Base-by-base conservation (phyloP, 1,140 invertebrate species). In the Habropoda laboriosa region DNA sequence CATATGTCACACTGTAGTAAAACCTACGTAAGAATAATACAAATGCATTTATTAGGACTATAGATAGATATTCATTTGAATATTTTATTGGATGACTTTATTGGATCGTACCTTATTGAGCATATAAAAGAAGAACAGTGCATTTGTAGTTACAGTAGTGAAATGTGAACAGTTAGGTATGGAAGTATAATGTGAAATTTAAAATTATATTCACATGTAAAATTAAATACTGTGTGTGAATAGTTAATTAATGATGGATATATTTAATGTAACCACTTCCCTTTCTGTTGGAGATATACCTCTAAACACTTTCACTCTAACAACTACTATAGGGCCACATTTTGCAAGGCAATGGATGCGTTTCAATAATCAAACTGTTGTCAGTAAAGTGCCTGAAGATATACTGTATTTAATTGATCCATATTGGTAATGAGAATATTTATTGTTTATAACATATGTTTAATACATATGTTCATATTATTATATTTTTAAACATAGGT, bases 361-460 rank as follows among this genome's bases (percentile, higher is more conserved):
- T 64, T 85, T 73, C 21, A 82, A 71, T 18, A 97, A 97, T 91
- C 90, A 95, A 61, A 96, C 96, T 42, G 95, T 96, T 57, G 95
- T 96, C 27, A 96, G 96, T 91, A 96, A 94, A 86, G 95, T 96
- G 27, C 94, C 94, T 21, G 92, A 94, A 47, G 96, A 96, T 27
- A 96, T 97, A 94, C 89, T 96, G 53, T 94, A 96, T 85, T 91
- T 96, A 89, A 93, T 97, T 49, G 96, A 96, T 90, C 90, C 94
- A 16, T 94, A 96, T 86, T 97, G 96, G 96, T 95, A 71, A 85
- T 42, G 49, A 40, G 3, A 55, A 13, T 10, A 66, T 13, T 75
- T 42, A 12, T 51, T 51, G 27, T 51, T 27, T 35, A 24, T 35
- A n/a, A 32, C 42, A 24, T 3, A 0, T 27, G 6, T 18, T 32